Base-by-base conservation (phyloP, 2,888 invertebrate species). In the Xylophagus ater region DNA sequence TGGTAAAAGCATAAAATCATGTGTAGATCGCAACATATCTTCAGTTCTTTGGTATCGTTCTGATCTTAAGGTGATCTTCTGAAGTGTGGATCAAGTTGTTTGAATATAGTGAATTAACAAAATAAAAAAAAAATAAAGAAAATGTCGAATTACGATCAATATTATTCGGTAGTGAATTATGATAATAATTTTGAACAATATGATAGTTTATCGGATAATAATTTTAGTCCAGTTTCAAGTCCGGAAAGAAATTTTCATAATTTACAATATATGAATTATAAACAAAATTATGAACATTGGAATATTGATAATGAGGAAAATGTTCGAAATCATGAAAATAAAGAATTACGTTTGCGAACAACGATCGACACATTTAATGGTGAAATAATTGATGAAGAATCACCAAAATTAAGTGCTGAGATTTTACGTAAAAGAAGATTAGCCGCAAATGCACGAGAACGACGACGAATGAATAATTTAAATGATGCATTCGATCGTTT, bases 381-480 rank as follows among this genome's bases (percentile, higher is more conserved):
- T n/a, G n/a, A n/a, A n/a, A 21, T 6, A 21, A 7, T 9, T 21
- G 21, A 21, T 21, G 5, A 21, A 6, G 5, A 6, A 21, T 21
- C 21, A 21, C 9, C 21, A 21, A 7, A 7, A 21, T 21, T 7
- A 13, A 40, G 40, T 29, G 60, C 62, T 5, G 67, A 70, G 28
- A 68, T 77, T n/a, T 58, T 76, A 55, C 70, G 71, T 54, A 75
- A 74, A 49, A 58, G 81, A 34, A 58, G 81, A 40, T 55, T 80
- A 37, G 81, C 81, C 4, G 81, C 81, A 1, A 81, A 81, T 58
- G 81, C 80, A 3, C 58, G 81, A n/a, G 82, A 82, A 57, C 59
- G 82, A 41, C 66, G 78, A 37, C 59, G 82, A 26, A 82, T 82
- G 81, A 76, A 78, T 58, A 77, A 77, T 51, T 62, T 81, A 46